phyloP scores from a whole-genome alignment of 2,888 invertebrate species.

The Drosophila acutilabella region DNA sequence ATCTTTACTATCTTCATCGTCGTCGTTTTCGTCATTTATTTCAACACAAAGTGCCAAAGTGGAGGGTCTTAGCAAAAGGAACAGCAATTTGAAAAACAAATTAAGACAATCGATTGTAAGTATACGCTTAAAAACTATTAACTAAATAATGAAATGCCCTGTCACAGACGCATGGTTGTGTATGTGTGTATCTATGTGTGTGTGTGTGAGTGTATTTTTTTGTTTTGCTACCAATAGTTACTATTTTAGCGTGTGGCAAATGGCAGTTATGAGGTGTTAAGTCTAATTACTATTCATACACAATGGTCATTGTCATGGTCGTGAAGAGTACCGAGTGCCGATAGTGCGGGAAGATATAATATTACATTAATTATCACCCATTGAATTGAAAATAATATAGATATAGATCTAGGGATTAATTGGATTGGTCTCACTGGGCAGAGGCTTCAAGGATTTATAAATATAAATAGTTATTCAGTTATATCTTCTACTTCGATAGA shows the following conservation, averaged over 20 bases:
- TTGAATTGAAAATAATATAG: constrained; percentile 42
- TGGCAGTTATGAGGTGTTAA: constrained; percentile 64
- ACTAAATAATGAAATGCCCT: constrained; percentile 70
- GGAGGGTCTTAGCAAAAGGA: constrained; percentile 68
- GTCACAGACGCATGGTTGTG: constrained; percentile 46
- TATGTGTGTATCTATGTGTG: constrained; percentile 31
- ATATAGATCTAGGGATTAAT: constrained; percentile 11
- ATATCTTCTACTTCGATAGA: constrained; percentile 48
- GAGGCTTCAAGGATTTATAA: constrained; percentile 22
- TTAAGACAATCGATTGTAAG: constrained; percentile 70
- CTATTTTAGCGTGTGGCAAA: constrained; percentile 62
- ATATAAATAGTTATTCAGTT: constrained; percentile 14
- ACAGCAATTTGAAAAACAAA: constrained; percentile 69
- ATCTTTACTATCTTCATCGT: constrained; percentile 15
- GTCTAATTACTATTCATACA: constrained; percentile 49
- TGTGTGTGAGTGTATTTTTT: constrained; percentile 23
- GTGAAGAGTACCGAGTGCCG: constrained; percentile 3
- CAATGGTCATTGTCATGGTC: constrained; percentile 20
- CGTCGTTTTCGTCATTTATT: constrained; percentile 5
- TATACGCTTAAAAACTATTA: constrained; percentile 66
- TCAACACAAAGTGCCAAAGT: constrained; percentile 64
- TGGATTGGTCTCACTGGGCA: constrained; percentile 55
- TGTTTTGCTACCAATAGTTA: constrained; percentile 28
- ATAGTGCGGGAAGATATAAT: constrained; percentile 4
- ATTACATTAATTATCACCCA: constrained; percentile 41